Evolutionary conservation across 2,113 vertebrate genomes (phyloP).

Genomic region (Lepisosteus oculatus): DNA sequence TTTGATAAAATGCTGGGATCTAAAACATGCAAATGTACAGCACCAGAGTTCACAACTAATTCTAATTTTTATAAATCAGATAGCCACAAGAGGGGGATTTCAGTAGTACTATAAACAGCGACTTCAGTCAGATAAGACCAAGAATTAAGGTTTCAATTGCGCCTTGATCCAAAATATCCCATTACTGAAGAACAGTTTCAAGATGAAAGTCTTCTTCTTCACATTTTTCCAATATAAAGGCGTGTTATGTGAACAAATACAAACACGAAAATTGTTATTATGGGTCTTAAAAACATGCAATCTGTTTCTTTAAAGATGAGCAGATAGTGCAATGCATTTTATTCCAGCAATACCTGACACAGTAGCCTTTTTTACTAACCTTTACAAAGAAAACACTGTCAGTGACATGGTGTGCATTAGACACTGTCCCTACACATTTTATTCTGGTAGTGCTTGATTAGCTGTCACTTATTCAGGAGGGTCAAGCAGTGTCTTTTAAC

Average conservation of each 20-base stretch:
- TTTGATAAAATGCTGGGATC: too few species aligned
- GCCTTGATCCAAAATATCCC: conserved; percentile 3
- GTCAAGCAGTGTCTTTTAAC: conserved; percentile 6
- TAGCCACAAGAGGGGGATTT: conserved; percentile 10
- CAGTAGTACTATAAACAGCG: neutral
- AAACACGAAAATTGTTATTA: too few species aligned
- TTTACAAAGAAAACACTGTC: too few species aligned
- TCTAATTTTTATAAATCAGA: conserved; percentile 11
- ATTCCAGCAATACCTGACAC: too few species aligned
- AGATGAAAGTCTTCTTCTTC: conserved; percentile 11
- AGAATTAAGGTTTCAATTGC: neutral
- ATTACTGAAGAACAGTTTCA: neutral
- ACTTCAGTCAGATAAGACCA: neutral
- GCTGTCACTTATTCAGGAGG: neutral
- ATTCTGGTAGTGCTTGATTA: neutral
- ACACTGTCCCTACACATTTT: neutral
- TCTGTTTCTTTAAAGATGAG: too few species aligned
- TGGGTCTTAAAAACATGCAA: too few species aligned
- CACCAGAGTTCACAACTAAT: neutral
- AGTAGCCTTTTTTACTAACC: too few species aligned
- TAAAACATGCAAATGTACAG: too few species aligned
- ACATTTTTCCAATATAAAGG: conserved; percentile 8
- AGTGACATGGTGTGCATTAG: too few species aligned
- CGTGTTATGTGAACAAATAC: neutral
- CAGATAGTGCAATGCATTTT: too few species aligned